Percentiles rank a stretch among this genome's conserved stretches.
Evolutionary conservation across 64 coral and sea anemone species (phyloP).

Genomic region (Actinia equina): DNA sequence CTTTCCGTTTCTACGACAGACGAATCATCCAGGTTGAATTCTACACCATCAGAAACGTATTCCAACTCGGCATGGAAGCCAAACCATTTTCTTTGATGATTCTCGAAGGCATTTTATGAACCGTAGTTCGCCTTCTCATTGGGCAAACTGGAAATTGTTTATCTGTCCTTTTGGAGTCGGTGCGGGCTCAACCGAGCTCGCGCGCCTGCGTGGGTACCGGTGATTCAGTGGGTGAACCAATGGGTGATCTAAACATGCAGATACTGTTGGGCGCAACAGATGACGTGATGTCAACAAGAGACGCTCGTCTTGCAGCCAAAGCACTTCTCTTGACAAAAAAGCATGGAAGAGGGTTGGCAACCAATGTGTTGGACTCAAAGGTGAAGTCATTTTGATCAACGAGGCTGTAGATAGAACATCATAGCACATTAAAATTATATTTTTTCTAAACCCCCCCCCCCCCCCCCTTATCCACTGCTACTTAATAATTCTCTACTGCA

Average conservation of each 20-base stretch:
- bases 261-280: constrained; percentile 66
- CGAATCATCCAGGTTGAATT: constrained; percentile 18
- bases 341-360: constrained; percentile 57
- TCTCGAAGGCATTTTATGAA: constrained; percentile 11
- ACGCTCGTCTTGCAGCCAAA: constrained; percentile 18
- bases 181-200: constrained; percentile 43
- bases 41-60: constrained; percentile 18
- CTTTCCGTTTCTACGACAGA: constrained; percentile 2
- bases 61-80: background rate
- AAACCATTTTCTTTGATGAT: constrained; percentile 11
- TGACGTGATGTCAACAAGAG: constrained; percentile 54
- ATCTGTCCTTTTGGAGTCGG: background rate
- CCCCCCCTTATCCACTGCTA: no score
- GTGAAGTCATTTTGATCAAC: constrained; percentile 32
- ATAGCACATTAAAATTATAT: background rate
- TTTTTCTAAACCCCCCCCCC: no score
- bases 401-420: background rate
- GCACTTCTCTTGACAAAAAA: constrained; percentile 65
- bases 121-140: background rate
- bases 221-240: constrained; percentile 46
- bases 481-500: no score
- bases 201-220: constrained; percentile 42
- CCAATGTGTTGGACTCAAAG: constrained; percentile 47
- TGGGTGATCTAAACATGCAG: constrained; percentile 69
- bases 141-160: background rate